These are phyloP conservation scores for Passer domesticus DNA, from an alignment of 2,113 vertebrate genomes.

Conservation along the genomic window DNA sequence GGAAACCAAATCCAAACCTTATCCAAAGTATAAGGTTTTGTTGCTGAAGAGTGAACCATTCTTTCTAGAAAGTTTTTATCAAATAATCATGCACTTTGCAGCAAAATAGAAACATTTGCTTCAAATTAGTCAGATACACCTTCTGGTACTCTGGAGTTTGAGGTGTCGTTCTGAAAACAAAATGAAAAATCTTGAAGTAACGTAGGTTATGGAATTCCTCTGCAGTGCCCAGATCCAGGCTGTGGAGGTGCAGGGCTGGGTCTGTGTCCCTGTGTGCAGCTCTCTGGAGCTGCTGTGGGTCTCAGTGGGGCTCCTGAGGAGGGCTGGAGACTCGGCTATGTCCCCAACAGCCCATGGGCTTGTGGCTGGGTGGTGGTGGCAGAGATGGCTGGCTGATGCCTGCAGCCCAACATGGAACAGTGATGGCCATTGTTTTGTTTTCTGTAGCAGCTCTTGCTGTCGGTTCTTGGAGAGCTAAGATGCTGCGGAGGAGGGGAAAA, in stretches of 20 bases:
- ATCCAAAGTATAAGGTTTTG: not conserved
- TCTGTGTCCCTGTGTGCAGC: not conserved
- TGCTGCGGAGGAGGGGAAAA: not conserved
- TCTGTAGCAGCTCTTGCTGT: not conserved
- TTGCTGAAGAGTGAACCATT: not conserved
- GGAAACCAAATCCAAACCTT: not conserved
- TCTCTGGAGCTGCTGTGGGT: not conserved
- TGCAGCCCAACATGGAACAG: not conserved
- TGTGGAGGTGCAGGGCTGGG: fast-evolving
- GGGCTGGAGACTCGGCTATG: fast-evolving
- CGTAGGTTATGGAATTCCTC: not conserved
- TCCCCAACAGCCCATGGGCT: fast-evolving
- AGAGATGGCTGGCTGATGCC: not conserved
- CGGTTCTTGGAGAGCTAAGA: not conserved
- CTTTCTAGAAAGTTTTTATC: not conserved
- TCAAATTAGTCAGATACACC: not conserved
- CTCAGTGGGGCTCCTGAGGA: not conserved
- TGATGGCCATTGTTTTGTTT: not conserved
- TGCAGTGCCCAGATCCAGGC: not conserved
- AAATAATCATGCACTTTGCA: not conserved
- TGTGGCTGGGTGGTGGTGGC: fast-evolving
- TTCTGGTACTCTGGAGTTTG: not conserved
- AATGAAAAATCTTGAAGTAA: not conserved
- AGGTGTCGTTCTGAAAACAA: not conserved
- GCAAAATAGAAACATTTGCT: not conserved